Evolutionary conservation across 2,888 invertebrate species (phyloP).

Genomic region (Sepiola atlantica): DNA sequence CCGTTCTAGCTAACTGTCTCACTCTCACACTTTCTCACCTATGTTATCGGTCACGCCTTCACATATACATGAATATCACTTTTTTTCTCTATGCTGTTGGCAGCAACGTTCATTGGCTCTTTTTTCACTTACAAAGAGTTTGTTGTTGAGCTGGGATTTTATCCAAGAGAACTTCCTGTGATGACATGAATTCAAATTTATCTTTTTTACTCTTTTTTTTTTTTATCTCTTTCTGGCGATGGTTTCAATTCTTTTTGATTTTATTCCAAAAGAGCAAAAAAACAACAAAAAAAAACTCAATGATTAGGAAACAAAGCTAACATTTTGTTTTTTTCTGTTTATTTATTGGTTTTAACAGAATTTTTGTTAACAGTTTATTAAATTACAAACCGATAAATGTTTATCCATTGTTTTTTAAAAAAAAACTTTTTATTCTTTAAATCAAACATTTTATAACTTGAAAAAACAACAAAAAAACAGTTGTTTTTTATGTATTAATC

Average conservation of each 20-base stretch:
- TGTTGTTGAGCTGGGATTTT: not conserved
- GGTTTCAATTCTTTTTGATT: not conserved
- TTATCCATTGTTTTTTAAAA: no score
- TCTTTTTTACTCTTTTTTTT: not conserved
- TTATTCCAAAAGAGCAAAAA: not conserved
- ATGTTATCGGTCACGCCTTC: no score
- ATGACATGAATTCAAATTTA: not conserved
- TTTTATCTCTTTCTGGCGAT: not conserved
- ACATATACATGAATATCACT: no score
- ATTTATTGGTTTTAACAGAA: not conserved
- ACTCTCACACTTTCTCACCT: no score
- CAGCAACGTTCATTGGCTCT: not conserved
- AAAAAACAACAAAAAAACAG: no score
- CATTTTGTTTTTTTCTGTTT: not conserved
- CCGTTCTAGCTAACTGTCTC: no score
- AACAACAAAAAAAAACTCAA: no score
- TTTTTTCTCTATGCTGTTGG: not conserved
- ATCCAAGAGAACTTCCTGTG: not conserved
- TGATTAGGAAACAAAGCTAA: not conserved
- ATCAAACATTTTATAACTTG: not conserved
- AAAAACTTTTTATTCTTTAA: no score
- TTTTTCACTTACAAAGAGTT: not conserved
- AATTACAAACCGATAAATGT: not conserved
- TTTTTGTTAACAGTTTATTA: not conserved
- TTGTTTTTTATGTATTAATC: no score